Conservation (phyloP, 2,888 invertebrate genomes). For the Scaeva pyrastri region DNA sequence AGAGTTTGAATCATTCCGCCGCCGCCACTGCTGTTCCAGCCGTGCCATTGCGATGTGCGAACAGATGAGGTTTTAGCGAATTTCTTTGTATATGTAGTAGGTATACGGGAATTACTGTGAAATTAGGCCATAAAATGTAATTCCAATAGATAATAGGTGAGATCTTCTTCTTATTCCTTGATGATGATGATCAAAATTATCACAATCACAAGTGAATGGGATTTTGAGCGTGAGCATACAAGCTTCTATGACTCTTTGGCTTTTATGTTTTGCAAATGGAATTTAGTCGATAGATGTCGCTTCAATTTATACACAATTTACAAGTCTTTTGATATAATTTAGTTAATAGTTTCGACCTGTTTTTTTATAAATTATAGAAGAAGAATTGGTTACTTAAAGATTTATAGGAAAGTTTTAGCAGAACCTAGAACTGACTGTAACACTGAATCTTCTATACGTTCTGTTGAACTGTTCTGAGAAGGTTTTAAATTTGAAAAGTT, state of each 20-base stretch:
- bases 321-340: neutral
- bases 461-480: too few relatives aligned
- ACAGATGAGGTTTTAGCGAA: constrained; percentile 60
- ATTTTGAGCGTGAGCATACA: neutral
- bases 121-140: constrained; percentile 56
- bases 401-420: too few relatives aligned
- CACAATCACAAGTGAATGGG: neutral
- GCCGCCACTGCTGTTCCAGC: too few relatives aligned
- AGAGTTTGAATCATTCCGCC: too few relatives aligned
- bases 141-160: constrained; percentile 29
- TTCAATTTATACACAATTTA: constrained; percentile 24
- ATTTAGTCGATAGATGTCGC: constrained; percentile 23
- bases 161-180: constrained; percentile 13
- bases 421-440: too few relatives aligned
- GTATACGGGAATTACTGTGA: constrained; percentile 30
- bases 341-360: neutral
- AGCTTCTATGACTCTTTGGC: too few relatives aligned
- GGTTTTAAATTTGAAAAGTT: too few relatives aligned
- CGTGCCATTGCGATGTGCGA: constrained; percentile 60
- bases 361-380: neutral
- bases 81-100: constrained; percentile 20
- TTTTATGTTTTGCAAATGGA: too few relatives aligned
- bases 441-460: too few relatives aligned
- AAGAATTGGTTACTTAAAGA: too few relatives aligned
- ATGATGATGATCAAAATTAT: neutral